Base-by-base conservation (phyloP, 2,113 vertebrate genomes). In the Pontoporia blainvillei region DNA sequence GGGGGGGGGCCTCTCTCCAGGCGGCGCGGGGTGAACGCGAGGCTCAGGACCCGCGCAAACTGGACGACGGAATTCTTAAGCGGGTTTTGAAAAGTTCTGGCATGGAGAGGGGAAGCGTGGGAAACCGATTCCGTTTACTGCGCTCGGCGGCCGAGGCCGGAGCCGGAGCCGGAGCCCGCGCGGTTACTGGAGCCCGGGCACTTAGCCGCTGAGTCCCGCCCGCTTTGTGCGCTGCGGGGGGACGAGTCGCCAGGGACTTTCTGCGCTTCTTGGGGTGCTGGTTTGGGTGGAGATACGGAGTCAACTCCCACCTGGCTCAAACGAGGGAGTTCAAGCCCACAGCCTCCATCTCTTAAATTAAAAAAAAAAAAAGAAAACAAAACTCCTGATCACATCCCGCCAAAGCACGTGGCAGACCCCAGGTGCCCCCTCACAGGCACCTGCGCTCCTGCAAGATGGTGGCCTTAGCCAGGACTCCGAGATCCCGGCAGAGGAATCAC, bases 121-220 rank as follows among this genome's bases (percentile, higher is more conserved):
- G 85, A 91, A 91, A 34, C n/a, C 29, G 49, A 95, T 83, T 93
- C 86, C 54, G 76, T 93, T 95, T 41, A 36, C 8, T 29, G 59
- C 79, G 66, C 59, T 54, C 29, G 2, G 54, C 54, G 54, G 54
- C 0, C 0, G 59, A 8, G n/a, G 81, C 81, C 10, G 41, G 0
- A 61, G 64, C 81, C 10, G 41, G 0, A 61, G 64, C 86, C 5
- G 2, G 8, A 44, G 66, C 36, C 57, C 7, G 20, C 3, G 14
- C 39, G 0, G 67, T 20, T 21, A 49, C 39, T 0, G 62, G 57
- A 72, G 49, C 54, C 49, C 9, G 0, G n/a, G 1, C 25, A 44
- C 49, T 46, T 7, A 15, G 31, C n/a, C 17, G 36, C n/a, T 9
- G 1, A 10, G 41, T 52, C 54, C 1, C 3, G 46, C 34, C n/a